Base-by-base conservation (phyloP, 2,888 invertebrate genomes). In the Raillietiella orientalis region DNA sequence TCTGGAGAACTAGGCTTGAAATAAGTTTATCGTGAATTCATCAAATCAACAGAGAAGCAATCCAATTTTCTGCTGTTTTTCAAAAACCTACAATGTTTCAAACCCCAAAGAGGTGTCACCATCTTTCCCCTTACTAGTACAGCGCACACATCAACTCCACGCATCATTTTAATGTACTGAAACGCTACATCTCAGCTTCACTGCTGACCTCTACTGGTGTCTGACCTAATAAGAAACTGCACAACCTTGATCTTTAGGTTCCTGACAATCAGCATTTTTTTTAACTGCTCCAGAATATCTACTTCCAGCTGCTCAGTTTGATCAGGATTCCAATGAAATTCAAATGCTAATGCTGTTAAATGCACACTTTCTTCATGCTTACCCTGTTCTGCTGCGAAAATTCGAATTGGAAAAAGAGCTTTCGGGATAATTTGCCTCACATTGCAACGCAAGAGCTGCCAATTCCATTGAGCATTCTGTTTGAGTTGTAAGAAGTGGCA, bases 131-230 rank as follows among this genome's bases (percentile, higher is more conserved):
- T 17, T 28, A 64, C 64, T 43, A 82, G 53, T 23, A 93, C 93
- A 35, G 66, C 77, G 45, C 93, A 90, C 75, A 87, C 87, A 43
- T 96, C 93, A 27, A 96, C 90, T 29, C 93, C 96, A 50, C 90
- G 99, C 75, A 84, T 77, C 79, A 82, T 50, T 90, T 93, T 6
- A 69, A 79, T 51, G 87, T 90, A 45, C 84, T 79, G 28, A 96
- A 53, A 49, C 75, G 96, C 37, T 70, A 71, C 25, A 75, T 63
- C 52, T 96, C 93, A 20, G 93, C 84, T 47, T 77, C 75, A 1
- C n/a, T n/a, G n/a, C n/a, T n/a, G n/a, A n/a, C n/a, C n/a, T n/a
- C n/a, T n/a, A 90, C 90, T 9, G 93, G 93, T 14, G 69, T 74
- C 32, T 82, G 57, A 2, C 84, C 79, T 57, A 36, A 20, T 8